Base-by-base conservation (phyloP, 2,797 vertebrate species). In the Cephalopachus bancanus region DNA sequence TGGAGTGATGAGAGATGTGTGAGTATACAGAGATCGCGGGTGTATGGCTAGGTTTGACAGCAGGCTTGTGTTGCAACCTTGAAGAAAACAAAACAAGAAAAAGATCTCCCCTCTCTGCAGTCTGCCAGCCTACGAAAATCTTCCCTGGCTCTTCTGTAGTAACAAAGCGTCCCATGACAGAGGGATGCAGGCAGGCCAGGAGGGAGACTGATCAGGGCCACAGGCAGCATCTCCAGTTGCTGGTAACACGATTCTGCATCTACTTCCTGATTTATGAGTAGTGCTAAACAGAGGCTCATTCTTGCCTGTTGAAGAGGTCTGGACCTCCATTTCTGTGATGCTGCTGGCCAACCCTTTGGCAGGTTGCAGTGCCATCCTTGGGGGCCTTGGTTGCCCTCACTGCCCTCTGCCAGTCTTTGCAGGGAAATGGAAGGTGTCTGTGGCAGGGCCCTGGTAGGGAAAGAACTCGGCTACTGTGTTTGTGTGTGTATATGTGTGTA, bases 61-160 rank as follows among this genome's bases (percentile, higher is more conserved):
- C 15, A 1, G 51, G 69, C 37, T 92, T 76, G 93, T 71, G 72
- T 74, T 64, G 86, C 91, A 83, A 11, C 14, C 75, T 89, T 75
- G 64, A 91, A 86, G 96, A 86, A 85, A 94, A 84, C 95, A 85
- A 92, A 96, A 97, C 44, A 81, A 80, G 76, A 59, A 81, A 81
- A 85, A 91, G 37, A 65, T 28, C 4, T 76, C 60, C 22, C 33
- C 49, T 65, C 67, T 44, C 55, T 0, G 5, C 74, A 92, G 85
- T 53, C 62, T 33, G 53, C 72, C n/a, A 81, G 51, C 24, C 84
- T 67, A 55, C 30, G 26, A 33, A 94, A 86, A 49, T 51, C 80
- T 30, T 94, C 78, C 15, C 33, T 28, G 83, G 76, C 19, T 62
- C 74, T 65, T 91, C 30, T 0, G 1, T 84, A 51, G 72, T 69